These are phyloP conservation scores for Rhamphomyia laevipes DNA, from an alignment of 2,888 invertebrate genomes.

Conservation along the genomic window DNA sequence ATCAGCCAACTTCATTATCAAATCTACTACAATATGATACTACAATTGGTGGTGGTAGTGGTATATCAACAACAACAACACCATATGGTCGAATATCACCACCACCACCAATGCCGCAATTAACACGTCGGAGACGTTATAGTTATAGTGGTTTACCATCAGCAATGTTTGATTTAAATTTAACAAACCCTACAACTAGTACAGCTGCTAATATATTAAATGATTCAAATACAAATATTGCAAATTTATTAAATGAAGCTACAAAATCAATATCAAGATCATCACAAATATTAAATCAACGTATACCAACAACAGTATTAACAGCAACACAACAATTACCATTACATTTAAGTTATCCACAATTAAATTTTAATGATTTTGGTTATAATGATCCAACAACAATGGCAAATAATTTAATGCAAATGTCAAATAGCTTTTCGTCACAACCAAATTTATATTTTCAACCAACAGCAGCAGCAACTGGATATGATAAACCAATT, in stretches of 20 bases:
- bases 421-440: conserved; percentile 37
- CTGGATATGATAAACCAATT: conserved; percentile 16
- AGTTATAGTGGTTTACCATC: conserved; percentile 38
- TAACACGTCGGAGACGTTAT: conserved; percentile 31
- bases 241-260: conserved; percentile 37
- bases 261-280: conserved; percentile 38
- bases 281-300: conserved; percentile 32
- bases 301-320: not conserved
- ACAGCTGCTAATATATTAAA: not conserved
- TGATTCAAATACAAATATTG: conserved; percentile 32
- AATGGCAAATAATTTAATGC: conserved; percentile 35
- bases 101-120: not conserved
- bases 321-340: not conserved
- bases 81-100: conserved; percentile 11
- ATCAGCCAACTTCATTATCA: conserved; percentile 3
- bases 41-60: conserved; percentile 17
- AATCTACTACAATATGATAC: conserved; percentile 8
- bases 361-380: conserved; percentile 29
- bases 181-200: not conserved
- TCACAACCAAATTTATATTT: conserved; percentile 38
- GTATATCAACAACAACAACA: conserved; percentile 10
- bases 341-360: conserved; percentile 26
- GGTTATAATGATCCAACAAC: conserved; percentile 12
- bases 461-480: conserved; percentile 25
- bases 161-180: conserved; percentile 24